Percentiles rank a stretch among this genome's conserved stretches.
These are phyloP conservation scores for Cossypha heuglini DNA, from an alignment of 2,797 vertebrate genomes.

Conservation along the genomic window DNA sequence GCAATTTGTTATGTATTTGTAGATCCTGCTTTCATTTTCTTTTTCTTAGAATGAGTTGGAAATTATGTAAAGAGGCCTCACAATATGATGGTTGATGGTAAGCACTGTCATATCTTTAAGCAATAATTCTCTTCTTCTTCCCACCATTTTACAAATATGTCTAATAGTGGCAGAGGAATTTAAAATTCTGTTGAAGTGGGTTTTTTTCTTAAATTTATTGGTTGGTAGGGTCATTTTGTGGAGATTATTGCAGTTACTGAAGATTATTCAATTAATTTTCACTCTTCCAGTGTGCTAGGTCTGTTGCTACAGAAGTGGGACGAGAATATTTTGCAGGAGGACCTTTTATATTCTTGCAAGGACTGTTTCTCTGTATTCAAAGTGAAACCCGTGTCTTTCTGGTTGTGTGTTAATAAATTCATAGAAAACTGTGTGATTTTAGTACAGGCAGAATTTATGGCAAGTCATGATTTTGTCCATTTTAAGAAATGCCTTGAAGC, in stretches of 20 bases:
- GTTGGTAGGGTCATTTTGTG: neutral
- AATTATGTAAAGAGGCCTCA: neutral
- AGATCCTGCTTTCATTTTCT: neutral
- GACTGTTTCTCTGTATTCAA: neutral
- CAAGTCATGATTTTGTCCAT: neutral
- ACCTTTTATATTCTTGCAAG: neutral
- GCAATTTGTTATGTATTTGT: neutral
- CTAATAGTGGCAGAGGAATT: neutral
- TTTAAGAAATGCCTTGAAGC: neutral
- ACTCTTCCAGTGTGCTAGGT: too few relatives aligned
- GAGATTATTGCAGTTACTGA: neutral
- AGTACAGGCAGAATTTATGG: neutral
- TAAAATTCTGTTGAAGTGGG: neutral
- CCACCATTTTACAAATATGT: neutral
- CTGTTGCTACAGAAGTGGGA: neutral
- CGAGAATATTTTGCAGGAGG: neutral
- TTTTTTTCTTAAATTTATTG: neutral
- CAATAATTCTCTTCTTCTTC: neutral
- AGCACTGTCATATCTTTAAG: neutral
- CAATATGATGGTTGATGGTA: neutral
- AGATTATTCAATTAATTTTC: too few relatives aligned
- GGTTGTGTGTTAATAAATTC: neutral
- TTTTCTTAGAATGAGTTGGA: neutral
- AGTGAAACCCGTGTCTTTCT: neutral
- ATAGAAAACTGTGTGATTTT: neutral